Conservation (phyloP, 2,888 invertebrate species). For the Liopterus haemorrhoidalis region DNA sequence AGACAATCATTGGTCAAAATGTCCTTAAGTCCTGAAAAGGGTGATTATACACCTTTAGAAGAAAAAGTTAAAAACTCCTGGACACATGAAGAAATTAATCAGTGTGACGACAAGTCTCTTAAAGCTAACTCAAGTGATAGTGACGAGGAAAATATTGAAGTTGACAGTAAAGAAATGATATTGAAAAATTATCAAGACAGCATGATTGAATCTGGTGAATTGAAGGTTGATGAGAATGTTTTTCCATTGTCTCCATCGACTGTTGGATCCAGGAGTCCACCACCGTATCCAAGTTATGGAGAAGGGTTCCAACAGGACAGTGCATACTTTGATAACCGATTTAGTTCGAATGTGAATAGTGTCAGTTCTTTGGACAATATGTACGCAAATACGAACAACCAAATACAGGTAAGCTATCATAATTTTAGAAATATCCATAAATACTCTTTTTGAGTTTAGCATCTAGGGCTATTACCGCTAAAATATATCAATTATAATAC, state of each 20-base stretch:
- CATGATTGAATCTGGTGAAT: slow-evolving; percentile 13
- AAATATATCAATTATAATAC: too few species aligned
- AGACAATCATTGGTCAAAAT: slow-evolving; percentile 28
- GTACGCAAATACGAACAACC: slow-evolving; percentile 10
- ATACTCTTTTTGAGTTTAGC: too few species aligned
- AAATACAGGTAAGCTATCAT: slow-evolving; percentile 13
- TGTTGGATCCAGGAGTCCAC: slow-evolving; percentile 27
- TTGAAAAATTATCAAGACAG: slow-evolving; percentile 23
- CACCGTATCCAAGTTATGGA: slow-evolving; percentile 27
- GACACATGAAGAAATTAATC: slow-evolving; percentile 25
- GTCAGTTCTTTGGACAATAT: too few species aligned
- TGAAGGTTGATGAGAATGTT: slow-evolving; percentile 12
- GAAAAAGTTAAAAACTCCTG: slow-evolving; percentile 27
- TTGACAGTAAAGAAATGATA: slow-evolving; percentile 24
- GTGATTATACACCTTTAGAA: slow-evolving; percentile 20
- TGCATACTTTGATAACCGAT: slow-evolving; percentile 9
- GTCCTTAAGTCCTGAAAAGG: slow-evolving; percentile 20
- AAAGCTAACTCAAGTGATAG: slow-evolving; percentile 11
- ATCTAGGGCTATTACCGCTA: too few species aligned
- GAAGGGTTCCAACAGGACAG: slow-evolving; percentile 15
- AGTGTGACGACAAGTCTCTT: slow-evolving; percentile 25
- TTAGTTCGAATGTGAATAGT: slow-evolving; percentile 8
- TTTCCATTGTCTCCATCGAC: slow-evolving; percentile 21
- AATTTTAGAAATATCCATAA: too few species aligned
- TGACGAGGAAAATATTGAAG: slow-evolving; percentile 13